Percentiles rank a stretch among this genome's conserved stretches.
Evolutionary conservation across 2,888 invertebrate species (phyloP).

Genomic region (Drosophila prolongata): DNA sequence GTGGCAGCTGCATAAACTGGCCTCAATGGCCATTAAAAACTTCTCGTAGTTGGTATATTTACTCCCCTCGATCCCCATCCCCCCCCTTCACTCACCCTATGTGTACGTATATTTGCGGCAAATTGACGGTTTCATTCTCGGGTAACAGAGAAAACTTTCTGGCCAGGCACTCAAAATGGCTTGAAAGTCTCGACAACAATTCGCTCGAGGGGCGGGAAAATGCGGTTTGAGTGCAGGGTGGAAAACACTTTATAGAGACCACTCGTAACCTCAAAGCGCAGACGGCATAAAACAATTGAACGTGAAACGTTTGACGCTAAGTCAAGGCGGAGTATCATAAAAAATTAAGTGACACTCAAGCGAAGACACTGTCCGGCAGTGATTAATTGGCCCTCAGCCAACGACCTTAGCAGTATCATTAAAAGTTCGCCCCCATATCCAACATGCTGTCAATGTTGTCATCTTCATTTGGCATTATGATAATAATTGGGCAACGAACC

Average conservation of each 20-base stretch:
- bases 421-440: slow-evolving; percentile 54
- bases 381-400: slow-evolving; percentile 68
- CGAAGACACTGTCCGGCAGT: slow-evolving; percentile 48
- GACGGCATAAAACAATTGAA: slow-evolving; percentile 75
- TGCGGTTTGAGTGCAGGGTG: neutral
- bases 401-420: slow-evolving; percentile 69
- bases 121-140: slow-evolving; percentile 61
- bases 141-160: slow-evolving; percentile 61
- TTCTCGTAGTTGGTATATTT: slow-evolving; percentile 36
- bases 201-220: slow-evolving; percentile 18
- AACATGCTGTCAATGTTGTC: slow-evolving; percentile 59
- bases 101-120: slow-evolving; percentile 50
- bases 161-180: slow-evolving; percentile 57
- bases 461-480: slow-evolving; percentile 77
- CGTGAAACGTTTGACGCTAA: slow-evolving; percentile 50
- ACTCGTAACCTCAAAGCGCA: slow-evolving; percentile 57
- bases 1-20: slow-evolving; percentile 69
- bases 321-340: slow-evolving; percentile 52
- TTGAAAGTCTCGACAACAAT: slow-evolving; percentile 49
- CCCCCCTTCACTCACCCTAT: slow-evolving; percentile 8
- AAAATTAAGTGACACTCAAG: slow-evolving; percentile 73
- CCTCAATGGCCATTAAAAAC: slow-evolving; percentile 72
- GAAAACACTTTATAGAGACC: slow-evolving; percentile 47
- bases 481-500: slow-evolving; percentile 67
- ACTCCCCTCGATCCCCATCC: neutral